Evolutionary conservation across 1,140 invertebrate genomes (phyloP).

Genomic region (Drosophila teissieri): DNA sequence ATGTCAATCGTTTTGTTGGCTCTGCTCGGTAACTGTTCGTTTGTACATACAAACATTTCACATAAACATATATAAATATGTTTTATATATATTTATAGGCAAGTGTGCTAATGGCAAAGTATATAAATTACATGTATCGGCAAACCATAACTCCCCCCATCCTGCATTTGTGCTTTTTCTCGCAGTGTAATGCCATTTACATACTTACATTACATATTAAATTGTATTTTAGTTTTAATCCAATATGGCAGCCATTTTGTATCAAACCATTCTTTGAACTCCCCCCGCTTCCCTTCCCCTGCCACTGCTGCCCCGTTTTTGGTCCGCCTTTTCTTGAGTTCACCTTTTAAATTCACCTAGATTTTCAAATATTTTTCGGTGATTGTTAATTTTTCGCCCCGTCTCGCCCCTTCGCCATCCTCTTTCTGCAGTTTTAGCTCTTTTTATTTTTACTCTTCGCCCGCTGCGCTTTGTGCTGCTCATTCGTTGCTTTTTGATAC

Average conservation of each 20-base stretch:
- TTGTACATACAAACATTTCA: slow-evolving; percentile 42
- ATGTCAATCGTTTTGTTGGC: slow-evolving; percentile 74
- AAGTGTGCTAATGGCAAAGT: slow-evolving; percentile 41
- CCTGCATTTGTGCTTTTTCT: slow-evolving; percentile 12
- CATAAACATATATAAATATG: slow-evolving; percentile 29
- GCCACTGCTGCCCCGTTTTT: slow-evolving; percentile 10
- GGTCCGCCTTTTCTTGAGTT: slow-evolving; percentile 29
- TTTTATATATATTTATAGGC: slow-evolving; percentile 37
- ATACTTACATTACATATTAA: slow-evolving; percentile 68
- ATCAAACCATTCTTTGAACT: slow-evolving; percentile 72
- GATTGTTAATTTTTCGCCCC: slow-evolving; percentile 44
- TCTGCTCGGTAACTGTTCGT: slow-evolving; percentile 77
- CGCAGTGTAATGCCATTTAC: slow-evolving; percentile 27
- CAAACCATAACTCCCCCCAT: slow-evolving; percentile 18
- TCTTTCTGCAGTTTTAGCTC: slow-evolving; percentile 62
- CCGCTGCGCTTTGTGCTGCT: slow-evolving; percentile 54
- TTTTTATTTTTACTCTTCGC: slow-evolving; percentile 55
- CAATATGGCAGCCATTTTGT: slow-evolving; percentile 84
- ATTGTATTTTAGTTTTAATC: slow-evolving; percentile 83
- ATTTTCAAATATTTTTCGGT: slow-evolving; percentile 62
- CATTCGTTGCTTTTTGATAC: slow-evolving; percentile 55
- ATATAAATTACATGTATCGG: slow-evolving; percentile 30
- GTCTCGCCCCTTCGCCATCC: slow-evolving; percentile 18
- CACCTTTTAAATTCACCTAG: slow-evolving; percentile 68
- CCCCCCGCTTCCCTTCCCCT: slow-evolving; percentile 42